A percentile compares a stretch with the other conserved stretches of the same genome.
Conservation (phyloP, 1,140 invertebrate species). For the Diachasma alloeum region DNA sequence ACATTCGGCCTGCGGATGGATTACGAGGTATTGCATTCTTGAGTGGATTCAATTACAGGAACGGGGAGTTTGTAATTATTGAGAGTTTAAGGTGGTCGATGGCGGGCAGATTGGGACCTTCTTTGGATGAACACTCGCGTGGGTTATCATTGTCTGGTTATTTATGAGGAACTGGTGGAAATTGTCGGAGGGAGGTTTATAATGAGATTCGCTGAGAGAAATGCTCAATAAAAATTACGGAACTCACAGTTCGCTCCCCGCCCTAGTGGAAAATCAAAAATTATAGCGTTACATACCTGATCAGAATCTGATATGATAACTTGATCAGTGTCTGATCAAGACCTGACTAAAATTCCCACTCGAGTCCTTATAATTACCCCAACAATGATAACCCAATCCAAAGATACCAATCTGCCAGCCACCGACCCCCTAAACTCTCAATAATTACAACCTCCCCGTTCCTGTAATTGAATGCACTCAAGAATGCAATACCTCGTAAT, state of each 20-base stretch:
- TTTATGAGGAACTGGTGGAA: too few relatives aligned
- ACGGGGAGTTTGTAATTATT: neutral
- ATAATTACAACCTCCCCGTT: neutral
- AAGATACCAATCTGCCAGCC: neutral
- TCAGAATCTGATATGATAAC: too few relatives aligned
- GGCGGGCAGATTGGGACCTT: neutral
- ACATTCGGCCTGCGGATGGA: neutral
- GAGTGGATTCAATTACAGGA: neutral
- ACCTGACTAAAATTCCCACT: too few relatives aligned
- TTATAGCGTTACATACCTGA: too few relatives aligned
- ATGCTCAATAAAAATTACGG: too few relatives aligned
- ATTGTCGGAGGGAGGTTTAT: too few relatives aligned
- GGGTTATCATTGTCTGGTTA: neutral
- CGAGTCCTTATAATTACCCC: neutral
- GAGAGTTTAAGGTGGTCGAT: neutral
- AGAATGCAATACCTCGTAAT: constrained; percentile 3
- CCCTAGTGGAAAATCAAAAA: too few relatives aligned
- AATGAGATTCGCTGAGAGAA: too few relatives aligned
- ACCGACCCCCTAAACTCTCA: neutral
- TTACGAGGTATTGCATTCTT: constrained; percentile 3
- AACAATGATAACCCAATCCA: neutral
- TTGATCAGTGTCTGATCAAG: too few relatives aligned
- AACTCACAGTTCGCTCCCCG: too few relatives aligned
- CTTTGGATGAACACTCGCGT: too few relatives aligned
- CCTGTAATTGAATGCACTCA: neutral